phyloP scores from a whole-genome alignment of 1,140 invertebrate genomes.

The Drosophila littoralis region DNA sequence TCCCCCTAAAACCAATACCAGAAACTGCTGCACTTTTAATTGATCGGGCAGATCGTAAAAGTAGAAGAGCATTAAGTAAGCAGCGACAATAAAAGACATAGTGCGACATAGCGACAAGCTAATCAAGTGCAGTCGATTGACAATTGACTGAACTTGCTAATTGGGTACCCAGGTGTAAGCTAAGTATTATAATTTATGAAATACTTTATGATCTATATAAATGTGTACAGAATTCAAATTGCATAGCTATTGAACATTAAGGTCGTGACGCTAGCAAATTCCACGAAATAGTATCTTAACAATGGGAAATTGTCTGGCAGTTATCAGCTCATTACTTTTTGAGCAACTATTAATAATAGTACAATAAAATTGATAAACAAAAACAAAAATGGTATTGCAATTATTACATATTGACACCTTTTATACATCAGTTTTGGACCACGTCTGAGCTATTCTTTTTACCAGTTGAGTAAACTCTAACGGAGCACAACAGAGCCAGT shows the following conservation, averaged over 20 bases:
- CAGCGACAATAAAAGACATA: background rate
- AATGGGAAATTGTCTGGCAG: conserved; percentile 10
- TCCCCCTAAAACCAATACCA: background rate
- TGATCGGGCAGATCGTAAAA: background rate
- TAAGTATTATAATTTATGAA: too few species aligned
- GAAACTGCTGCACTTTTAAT: conserved; percentile 9
- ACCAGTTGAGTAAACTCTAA: conserved; percentile 45
- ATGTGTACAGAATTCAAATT: background rate
- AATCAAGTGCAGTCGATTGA: too few species aligned
- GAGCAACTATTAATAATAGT: conserved; percentile 8
- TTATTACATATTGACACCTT: conserved; percentile 19
- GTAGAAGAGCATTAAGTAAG: background rate
- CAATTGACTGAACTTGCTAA: too few species aligned
- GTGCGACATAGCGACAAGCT: too few species aligned
- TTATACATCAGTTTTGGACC: conserved; percentile 7
- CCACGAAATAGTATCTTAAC: conserved; percentile 22
- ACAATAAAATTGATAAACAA: conserved; percentile 18
- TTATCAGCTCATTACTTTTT: conserved; percentile 46
- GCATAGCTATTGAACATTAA: background rate
- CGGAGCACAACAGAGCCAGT: background rate
- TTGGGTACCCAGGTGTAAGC: too few species aligned
- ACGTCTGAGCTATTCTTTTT: background rate
- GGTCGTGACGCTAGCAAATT: background rate
- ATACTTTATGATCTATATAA: too few species aligned
- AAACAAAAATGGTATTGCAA: conserved; percentile 1